Percentiles rank a stretch among this genome's conserved stretches.
Conservation (phyloP, 2,888 invertebrate genomes). For the Papilio demoleus region DNA sequence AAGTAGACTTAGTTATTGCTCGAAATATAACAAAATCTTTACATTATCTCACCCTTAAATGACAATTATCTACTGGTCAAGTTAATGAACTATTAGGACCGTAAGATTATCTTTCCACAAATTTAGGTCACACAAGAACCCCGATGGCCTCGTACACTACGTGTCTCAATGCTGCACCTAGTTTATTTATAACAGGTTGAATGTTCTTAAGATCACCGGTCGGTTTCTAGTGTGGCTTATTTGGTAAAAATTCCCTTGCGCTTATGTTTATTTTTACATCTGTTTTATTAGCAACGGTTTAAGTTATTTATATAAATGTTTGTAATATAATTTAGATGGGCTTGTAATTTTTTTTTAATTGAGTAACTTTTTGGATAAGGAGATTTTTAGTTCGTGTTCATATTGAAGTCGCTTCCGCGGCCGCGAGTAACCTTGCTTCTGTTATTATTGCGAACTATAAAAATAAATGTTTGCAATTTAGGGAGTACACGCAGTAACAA, state of each 20-base stretch:
- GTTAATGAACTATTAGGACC: slow-evolving; percentile 42
- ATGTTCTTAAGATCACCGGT: slow-evolving; percentile 33
- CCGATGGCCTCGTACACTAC: slow-evolving; percentile 50
- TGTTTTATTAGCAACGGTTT: background rate
- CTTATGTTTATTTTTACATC: slow-evolving; percentile 20
- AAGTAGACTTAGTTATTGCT: too few relatives aligned
- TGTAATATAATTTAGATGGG: background rate
- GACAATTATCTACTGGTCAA: slow-evolving; percentile 23
- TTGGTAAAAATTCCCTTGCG: slow-evolving; percentile 38
- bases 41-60: too few relatives aligned
- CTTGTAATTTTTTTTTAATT: too few relatives aligned
- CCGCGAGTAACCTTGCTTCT: too few relatives aligned
- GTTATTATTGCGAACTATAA: too few relatives aligned
- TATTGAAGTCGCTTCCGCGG: too few relatives aligned
- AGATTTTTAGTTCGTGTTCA: too few relatives aligned
- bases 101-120: slow-evolving; percentile 39
- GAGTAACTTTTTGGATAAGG: too few relatives aligned
- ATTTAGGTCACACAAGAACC: slow-evolving; percentile 55
- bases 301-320: background rate
- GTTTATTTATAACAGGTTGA: slow-evolving; percentile 50
- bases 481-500: too few relatives aligned
- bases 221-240: slow-evolving; percentile 44
- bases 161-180: slow-evolving; percentile 43
- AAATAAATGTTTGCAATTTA: too few relatives aligned
- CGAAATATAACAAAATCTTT: too few relatives aligned